Conservation (phyloP, 2,113 vertebrate genomes). For the Excalfactoria chinensis region DNA sequence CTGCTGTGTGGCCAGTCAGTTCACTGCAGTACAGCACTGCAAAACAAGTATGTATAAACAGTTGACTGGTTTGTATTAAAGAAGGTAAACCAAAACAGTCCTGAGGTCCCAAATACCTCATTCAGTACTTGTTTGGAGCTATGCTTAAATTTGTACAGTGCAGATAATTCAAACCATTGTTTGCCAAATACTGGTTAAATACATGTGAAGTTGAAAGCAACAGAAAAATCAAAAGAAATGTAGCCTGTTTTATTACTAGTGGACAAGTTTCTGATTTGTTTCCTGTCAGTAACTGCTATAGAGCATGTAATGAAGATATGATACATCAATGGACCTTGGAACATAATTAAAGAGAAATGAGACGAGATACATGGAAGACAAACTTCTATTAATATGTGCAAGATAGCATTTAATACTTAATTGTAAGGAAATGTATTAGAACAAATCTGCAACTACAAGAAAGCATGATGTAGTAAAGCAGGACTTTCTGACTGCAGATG, state of each 20-base stretch:
- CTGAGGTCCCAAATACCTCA: neutral
- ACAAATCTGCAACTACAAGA: neutral
- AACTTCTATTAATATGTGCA: neutral
- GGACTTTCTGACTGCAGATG: neutral
- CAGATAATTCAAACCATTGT: neutral
- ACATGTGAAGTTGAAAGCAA: neutral
- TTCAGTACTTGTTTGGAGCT: neutral
- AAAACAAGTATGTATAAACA: neutral
- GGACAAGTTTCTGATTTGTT: neutral
- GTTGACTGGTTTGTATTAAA: neutral
- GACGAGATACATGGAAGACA: neutral
- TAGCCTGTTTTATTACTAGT: neutral
- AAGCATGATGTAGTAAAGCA: neutral
- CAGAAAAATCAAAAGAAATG: neutral
- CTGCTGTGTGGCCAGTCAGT: neutral
- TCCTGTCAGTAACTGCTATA: neutral
- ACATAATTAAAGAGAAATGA: neutral
- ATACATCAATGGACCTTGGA: neutral
- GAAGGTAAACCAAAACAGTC: neutral
- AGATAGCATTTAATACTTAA: neutral
- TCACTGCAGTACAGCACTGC: fast-evolving
- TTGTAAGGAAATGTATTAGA: neutral
- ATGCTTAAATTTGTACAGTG: neutral
- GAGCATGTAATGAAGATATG: neutral
- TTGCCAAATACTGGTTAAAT: neutral